These are phyloP conservation scores for Thalassaphorura encarpata DNA, from an alignment of 1,140 invertebrate species.

Conservation along the genomic window DNA sequence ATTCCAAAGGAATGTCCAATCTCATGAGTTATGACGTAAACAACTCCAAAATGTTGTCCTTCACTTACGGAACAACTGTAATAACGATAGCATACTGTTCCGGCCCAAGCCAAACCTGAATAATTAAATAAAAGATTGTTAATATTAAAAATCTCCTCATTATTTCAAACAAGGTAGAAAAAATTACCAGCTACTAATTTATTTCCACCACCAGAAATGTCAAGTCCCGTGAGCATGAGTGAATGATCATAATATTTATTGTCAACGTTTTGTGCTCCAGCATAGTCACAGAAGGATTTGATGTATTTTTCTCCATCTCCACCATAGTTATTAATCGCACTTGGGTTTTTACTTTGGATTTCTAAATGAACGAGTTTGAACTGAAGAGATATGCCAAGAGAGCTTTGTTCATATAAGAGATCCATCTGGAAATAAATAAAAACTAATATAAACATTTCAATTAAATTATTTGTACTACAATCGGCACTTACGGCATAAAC, in stretches of 20 bases:
- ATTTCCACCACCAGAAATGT: no score
- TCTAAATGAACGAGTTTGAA: constrained; percentile 35
- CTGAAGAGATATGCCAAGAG: constrained; percentile 33
- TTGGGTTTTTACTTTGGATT: constrained; percentile 34
- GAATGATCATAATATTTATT: constrained; percentile 36
- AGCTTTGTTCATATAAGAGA: constrained; percentile 34
- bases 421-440: constrained; percentile 29
- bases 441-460: background rate
- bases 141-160: constrained; percentile 17
- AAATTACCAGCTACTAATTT: constrained; percentile 19
- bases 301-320: constrained; percentile 36
- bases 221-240: constrained; percentile 33
- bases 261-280: constrained; percentile 33
- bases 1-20: constrained; percentile 38
- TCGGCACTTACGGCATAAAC: constrained; percentile 34
- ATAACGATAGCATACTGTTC: constrained; percentile 37
- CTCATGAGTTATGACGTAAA: constrained; percentile 37
- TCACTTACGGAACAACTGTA: constrained; percentile 37
- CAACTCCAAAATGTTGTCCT: constrained; percentile 36
- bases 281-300: constrained; percentile 38
- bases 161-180: constrained; percentile 16
- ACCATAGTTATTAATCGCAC: constrained; percentile 24
- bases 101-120: constrained; percentile 36
- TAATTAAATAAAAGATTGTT: no score
- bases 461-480: background rate